These are phyloP conservation scores for Drosophila cardini DNA, from an alignment of 1,140 invertebrate species.

Conservation along the genomic window DNA sequence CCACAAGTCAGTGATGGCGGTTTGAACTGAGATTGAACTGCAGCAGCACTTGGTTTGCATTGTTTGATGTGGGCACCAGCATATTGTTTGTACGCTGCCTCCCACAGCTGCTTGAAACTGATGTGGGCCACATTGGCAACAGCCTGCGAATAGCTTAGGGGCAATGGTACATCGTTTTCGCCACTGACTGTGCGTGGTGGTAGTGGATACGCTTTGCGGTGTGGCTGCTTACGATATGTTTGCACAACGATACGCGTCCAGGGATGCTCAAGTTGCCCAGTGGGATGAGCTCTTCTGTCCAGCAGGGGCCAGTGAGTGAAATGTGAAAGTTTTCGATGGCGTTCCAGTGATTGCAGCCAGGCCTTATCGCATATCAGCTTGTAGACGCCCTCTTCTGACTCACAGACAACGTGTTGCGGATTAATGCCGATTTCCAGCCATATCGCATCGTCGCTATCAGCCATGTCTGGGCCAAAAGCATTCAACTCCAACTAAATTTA, in stretches of 20 bases:
- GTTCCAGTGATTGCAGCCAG: constrained; percentile 89
- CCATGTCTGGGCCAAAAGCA: constrained; percentile 46
- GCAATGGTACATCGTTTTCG: constrained; percentile 76
- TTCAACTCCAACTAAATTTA: constrained; percentile 30
- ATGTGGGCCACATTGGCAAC: constrained; percentile 92
- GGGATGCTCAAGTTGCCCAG: constrained; percentile 66
- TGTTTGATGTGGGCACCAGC: constrained; percentile 65
- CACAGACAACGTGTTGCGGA: constrained; percentile 87
- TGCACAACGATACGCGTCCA: constrained; percentile 75
- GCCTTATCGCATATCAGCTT: constrained; percentile 88
- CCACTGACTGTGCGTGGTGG: constrained; percentile 83
- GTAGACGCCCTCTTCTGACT: constrained; percentile 86
- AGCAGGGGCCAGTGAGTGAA: constrained; percentile 84
- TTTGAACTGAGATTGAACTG: constrained; percentile 54
- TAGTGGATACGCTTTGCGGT: constrained; percentile 89
- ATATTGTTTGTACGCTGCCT: constrained; percentile 92
- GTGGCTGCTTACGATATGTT: constrained; percentile 86
- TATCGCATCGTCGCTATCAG: constrained; percentile 79
- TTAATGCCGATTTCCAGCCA: constrained; percentile 88
- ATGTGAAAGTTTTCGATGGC: constrained; percentile 84
- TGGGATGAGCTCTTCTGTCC: constrained; percentile 79
- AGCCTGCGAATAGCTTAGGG: constrained; percentile 90
- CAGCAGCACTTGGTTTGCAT: constrained; percentile 54
- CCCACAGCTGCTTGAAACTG: constrained; percentile 94
- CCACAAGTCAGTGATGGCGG: constrained; percentile 30